Base-by-base conservation (phyloP, 2,113 vertebrate species). In the Pitta sordida region DNA sequence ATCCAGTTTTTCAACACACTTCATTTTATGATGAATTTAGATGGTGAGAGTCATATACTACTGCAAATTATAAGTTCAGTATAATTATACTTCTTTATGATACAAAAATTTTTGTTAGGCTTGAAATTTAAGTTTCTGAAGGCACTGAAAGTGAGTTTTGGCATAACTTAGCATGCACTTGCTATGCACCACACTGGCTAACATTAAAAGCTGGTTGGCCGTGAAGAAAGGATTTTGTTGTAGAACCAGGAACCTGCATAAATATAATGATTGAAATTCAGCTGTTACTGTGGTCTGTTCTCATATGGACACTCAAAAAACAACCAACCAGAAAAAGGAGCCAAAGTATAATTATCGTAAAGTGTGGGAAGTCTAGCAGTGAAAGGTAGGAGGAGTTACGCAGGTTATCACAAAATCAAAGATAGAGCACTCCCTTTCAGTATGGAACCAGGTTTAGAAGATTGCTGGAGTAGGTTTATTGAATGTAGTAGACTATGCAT, bases 1-100 rank as follows among this genome's bases (percentile, higher is more conserved):
- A 60, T 67, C 29, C 11, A 46, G 4, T 15, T 80, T 26, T 30
- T 89, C 0, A 0, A 67, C 26, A 51, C 14, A 56, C 1, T 0
- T 62, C 18, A 23, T 73, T 34, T n/a, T 44, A 17, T 55, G 43
- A 16, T 37, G 24, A 67, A 80, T 73, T 91, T 69, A 67, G n/a
- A 56, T 46, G 68, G 19, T 69, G 60, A 56, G 56, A 59, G 46
- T 59, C 55, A 34, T 2, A 30, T 36, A 65, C 32, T 29, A 29
- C 24, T 69, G 30, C 17, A 55, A 2, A 53, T 48, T 46, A 12
- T 9, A 68, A 85, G 15, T 69, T 76, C 8, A 2, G 0, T 82
- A 24, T 77, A 6, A 46, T 73, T 94, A 90, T 60, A 53, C 23
- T 65, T 20, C 67, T 65, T 90, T 88, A 62, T 49, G 60, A 59